Evolutionary conservation across 2,113 vertebrate genomes (phyloP).

Genomic region (Centrocercus urophasianus): DNA sequence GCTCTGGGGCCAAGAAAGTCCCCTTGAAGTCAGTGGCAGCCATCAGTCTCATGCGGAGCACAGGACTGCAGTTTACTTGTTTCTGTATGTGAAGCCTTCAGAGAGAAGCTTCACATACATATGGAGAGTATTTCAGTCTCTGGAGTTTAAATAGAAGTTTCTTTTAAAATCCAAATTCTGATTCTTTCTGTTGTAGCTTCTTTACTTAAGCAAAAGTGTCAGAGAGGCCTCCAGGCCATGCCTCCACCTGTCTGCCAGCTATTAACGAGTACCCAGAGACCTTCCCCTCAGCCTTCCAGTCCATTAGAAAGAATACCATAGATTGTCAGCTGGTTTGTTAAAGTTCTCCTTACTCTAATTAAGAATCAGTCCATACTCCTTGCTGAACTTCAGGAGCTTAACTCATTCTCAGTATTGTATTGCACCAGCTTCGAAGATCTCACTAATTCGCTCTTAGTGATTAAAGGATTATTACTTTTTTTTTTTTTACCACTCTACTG

Average conservation of each 20-base stretch:
- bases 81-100: neutral
- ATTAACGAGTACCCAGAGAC: neutral
- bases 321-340: neutral
- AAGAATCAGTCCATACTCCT: neutral
- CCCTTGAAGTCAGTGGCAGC: neutral
- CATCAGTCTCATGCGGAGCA: neutral
- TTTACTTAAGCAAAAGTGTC: neutral
- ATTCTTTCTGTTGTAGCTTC: neutral
- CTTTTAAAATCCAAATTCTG: neutral
- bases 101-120: neutral
- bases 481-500: neutral
- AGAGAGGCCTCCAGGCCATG: rapidly evolving
- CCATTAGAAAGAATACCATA: neutral
- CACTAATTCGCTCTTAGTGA: neutral
- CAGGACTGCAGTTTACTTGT: neutral
- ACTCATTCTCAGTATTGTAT: neutral
- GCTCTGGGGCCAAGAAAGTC: neutral
- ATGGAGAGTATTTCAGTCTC: neutral
- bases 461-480: neutral
- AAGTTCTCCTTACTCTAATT: neutral
- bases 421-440: neutral
- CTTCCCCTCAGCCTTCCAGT: neutral
- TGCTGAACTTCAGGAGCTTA: neutral
- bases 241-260: neutral
- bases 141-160: neutral